phyloP scores from a whole-genome alignment of 2,888 invertebrate genomes.

The Frankliniella intonsa region DNA sequence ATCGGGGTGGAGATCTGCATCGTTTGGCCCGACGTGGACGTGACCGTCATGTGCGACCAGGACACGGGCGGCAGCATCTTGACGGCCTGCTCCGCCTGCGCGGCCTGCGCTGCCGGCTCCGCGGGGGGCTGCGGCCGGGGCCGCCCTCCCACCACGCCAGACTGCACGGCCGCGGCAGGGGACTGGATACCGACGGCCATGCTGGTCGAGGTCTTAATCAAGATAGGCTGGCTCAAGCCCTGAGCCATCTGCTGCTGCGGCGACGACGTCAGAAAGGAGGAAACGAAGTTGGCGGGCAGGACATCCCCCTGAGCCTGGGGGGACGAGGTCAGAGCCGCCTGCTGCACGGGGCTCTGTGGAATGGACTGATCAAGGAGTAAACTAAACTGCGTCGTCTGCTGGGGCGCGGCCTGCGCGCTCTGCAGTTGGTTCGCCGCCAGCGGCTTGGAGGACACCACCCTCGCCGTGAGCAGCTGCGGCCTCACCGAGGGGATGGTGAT shows the following conservation, averaged over 20 bases:
- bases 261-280: neutral
- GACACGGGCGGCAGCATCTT: neutral
- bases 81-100: constrained; percentile 35
- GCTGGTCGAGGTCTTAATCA: too few relatives aligned
- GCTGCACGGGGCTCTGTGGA: neutral
- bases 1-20: too few relatives aligned
- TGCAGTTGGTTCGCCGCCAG: neutral
- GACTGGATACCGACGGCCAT: constrained; percentile 30
- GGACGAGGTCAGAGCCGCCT: neutral
- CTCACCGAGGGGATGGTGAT: constrained; percentile 1
- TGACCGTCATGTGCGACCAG: neutral
- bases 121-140: constrained; percentile 32
- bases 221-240: too few relatives aligned
- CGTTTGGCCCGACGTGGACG: neutral
- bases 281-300: neutral
- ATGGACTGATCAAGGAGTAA: neutral
- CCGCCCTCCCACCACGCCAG: constrained; percentile 44
- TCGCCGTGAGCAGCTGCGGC: neutral
- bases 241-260: neutral
- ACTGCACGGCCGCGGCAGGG: constrained; percentile 44
- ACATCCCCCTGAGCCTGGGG: neutral
- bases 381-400: neutral
- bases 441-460: constrained; percentile 22
- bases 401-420: constrained; percentile 31
- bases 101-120: constrained; percentile 49